A percentile compares a stretch with the other conserved stretches of the same genome.
Evolutionary conservation across 2,113 vertebrate genomes (phyloP).

Genomic region (Cygnus buccinator): DNA sequence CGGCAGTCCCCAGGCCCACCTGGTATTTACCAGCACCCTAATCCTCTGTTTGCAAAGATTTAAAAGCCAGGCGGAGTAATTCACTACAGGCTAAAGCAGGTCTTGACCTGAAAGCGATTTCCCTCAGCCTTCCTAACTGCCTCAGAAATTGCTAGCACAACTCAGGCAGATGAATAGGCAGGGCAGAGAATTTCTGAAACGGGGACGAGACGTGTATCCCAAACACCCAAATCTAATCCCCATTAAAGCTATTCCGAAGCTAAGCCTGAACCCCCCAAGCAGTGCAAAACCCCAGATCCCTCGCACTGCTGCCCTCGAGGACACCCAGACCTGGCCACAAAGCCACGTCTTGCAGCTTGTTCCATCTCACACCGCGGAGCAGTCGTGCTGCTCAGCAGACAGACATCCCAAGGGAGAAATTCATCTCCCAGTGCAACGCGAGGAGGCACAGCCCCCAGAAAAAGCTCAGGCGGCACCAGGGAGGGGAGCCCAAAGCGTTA

Average conservation of each 20-base stretch:
- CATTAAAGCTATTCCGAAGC: background rate
- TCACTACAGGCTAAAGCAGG: conserved; percentile 52
- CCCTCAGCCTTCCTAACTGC: background rate
- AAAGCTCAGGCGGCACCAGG: background rate
- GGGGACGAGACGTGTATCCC: background rate
- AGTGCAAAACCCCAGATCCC: background rate
- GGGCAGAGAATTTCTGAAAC: background rate
- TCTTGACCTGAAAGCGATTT: conserved; percentile 61
- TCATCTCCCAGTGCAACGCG: background rate
- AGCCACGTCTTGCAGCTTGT: background rate
- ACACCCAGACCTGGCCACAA: background rate
- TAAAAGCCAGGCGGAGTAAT: conserved; percentile 41
- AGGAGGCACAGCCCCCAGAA: background rate
- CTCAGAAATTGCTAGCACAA: background rate
- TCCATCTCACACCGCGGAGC: no score
- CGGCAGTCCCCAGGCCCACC: background rate
- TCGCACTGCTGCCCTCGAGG: background rate
- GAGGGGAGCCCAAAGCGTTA: background rate
- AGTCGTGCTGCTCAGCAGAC: no score
- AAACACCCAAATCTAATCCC: background rate
- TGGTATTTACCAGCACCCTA: conserved; percentile 47
- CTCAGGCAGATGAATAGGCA: background rate
- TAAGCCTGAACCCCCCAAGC: background rate
- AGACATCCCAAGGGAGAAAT: background rate
- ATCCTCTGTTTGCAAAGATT: conserved; percentile 67